Base-by-base conservation (phyloP, 2,797 vertebrate species). In the Threskiornis aethiopicus region DNA sequence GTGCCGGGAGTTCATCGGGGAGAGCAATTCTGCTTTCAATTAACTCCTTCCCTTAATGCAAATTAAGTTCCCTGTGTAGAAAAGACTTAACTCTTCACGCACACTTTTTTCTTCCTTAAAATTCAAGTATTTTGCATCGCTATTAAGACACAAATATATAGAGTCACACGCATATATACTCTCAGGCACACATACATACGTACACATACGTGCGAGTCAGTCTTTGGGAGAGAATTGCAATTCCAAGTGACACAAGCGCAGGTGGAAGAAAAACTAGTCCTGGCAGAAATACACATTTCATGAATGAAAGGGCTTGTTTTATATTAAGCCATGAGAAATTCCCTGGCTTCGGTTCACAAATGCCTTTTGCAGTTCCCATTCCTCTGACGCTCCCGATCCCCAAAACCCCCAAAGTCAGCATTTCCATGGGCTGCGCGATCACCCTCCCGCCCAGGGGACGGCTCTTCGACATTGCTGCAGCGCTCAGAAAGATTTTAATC, bases 1-100 rank as follows among this genome's bases (percentile, higher is more conserved):
- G 5, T 2, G 1, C 2, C 3, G 47, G 9, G 22, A n/a, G 26
- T 51, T 49, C 39, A 16, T 3, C 1, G 0, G 78, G 54, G 55
- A 66, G 21, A 37, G 16, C 31, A 62, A 24, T 11, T 69, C 62
- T 70, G 59, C 18, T 46, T 64, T 46, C 42, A 46, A 19, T 39
- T 28, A 29, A 33, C 16, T 55, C 65, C 65, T 79, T 39, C 37
- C 20, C 47, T 77, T 70, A 58, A 72, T 41, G 26, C 39, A 33
- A 19, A 51, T 28, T 4, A 70, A 39, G 3, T 16, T 57, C 44
- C 18, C 37, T 20, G 2, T 13, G 7, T 10, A 41, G 49, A 41
- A 64, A 55, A 65, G 17, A 9, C n/a, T 80, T 35, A 55, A 28
- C 9, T 21, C 47, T 12, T 69, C 12, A 1, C 1, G 44, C 8